Evolutionary conservation across 2,113 vertebrate genomes (phyloP), one percentile per base, ranked within the genome.

Genomic region (Nyctereutes procyonoides): DNA sequence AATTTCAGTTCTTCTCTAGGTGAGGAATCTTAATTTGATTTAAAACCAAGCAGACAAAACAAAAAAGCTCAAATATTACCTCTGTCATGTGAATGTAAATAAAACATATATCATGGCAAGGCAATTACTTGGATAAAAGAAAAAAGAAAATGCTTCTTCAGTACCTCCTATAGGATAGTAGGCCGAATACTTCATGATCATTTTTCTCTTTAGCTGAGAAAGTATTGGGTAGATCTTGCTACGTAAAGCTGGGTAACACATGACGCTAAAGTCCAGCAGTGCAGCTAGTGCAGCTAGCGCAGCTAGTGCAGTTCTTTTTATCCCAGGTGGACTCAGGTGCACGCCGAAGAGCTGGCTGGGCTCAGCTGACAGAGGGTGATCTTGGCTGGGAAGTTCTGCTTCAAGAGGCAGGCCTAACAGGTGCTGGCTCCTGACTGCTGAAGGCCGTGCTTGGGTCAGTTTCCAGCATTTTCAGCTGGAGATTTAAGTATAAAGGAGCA

Each of bases 341-440:
- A 26, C 6, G 28, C 30, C 4, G 85, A 5, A 51, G 30, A 79
- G 43, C 9, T 28, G 15, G 3, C 8, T 28, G 51, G 35, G 60
- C n/a, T 71, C 38, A 43, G 28, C 15, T 35, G 43, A 1, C 6
- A 30, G 28, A 35, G 20, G 13, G 0, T 30, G 63, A 55, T 38
- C 35, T 51, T 35, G 16, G 6, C 11, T 17, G 38, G 16, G 43
- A 35, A 38, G 0, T 32, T 74, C 30, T 38, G 7, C 30, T 80
- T 62, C 17, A 8, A 15, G 69, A 51, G 26, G 62, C 13, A 16
- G 17, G 5, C 58, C n/a, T 93, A 38, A 20, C 15, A 30, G 1
- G 22, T 73, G 6, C 55, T 51, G 22, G 6, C 14, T 79, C 12
- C 43, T 58, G 12, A 0, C 0, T 26, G 30, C 17, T 53, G 0